Evolutionary conservation across 2,888 invertebrate genomes (phyloP), one percentile per base, ranked within the genome.

Genomic region (Leucophora obtusa): DNA sequence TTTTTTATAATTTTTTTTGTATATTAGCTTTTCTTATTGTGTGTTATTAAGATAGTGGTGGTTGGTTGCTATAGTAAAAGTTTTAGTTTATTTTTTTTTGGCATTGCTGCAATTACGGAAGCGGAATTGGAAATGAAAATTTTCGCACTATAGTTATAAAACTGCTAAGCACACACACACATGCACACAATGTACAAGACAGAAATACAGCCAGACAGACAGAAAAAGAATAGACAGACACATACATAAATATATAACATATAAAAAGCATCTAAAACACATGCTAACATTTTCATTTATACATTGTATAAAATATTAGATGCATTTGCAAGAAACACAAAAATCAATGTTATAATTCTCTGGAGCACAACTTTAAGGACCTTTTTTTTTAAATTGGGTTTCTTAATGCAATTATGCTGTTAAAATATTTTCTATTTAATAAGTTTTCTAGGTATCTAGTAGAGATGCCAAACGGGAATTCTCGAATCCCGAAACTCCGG

Each of bases 71-170:
- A 4, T 1, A 38, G 38, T 11, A 38, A 38, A 38, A 38, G 38
- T 38, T 38, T 38, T 11, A 38, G 38, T 14, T 11, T 1, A 2
- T 1, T 11, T 38, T 38, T 38, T 38, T 38, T 38, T 38, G 38
- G 38, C 11, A 18, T 14, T 14, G 15, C 59, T 59, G 28, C 59
- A 35, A 38, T 33, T 62, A 50, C 66, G 75, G 68, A 85, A 85
- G 84, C 87, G 85, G 87, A 87, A 87, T 83, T 68, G 73, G 73
- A 73, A 73, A 65, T 85, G 87, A 86, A 86, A 86, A 86, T 86
- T 86, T 86, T 87, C 38, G 38, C 38, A 38, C 38, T 38, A 38
- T 38, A 38, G 14, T 11, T 38, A 38, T 38, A 38, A 38, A 11
- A 38, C 38, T 14, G 14, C 38, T 38, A 38, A 10, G 11, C 3